Conservation (phyloP, 1,140 invertebrate genomes). For the Gonatopus flavifemur region DNA sequence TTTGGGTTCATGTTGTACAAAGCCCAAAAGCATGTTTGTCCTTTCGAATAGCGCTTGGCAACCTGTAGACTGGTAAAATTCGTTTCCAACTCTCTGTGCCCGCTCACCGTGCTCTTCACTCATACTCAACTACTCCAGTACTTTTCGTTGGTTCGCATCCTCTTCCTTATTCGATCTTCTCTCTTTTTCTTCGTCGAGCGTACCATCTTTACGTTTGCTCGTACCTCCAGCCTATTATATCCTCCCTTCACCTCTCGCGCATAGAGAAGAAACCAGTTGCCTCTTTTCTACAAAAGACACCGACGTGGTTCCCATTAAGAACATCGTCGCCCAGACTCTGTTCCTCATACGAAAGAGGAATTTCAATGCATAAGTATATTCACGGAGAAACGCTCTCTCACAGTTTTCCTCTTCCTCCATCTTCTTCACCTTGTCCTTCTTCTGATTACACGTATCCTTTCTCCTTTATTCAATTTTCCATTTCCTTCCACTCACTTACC, state of each 20-base stretch:
- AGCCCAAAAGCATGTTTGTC: constrained; percentile 25
- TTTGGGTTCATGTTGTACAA: too few species aligned
- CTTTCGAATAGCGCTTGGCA: constrained; percentile 27
- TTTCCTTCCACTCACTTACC: too few species aligned
- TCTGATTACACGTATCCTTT: constrained; percentile 5
- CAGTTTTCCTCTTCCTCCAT: constrained; percentile 6
- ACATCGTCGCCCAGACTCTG: too few species aligned
- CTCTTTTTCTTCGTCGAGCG: background rate
- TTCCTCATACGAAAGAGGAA: constrained; percentile 12
- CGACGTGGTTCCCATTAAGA: constrained; percentile 4
- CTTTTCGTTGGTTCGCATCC: background rate
- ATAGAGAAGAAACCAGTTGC: constrained; percentile 13
- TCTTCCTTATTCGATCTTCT: constrained; percentile 5
- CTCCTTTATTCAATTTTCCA: constrained; percentile 3
- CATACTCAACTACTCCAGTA: constrained; percentile 34
- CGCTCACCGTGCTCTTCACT: constrained; percentile 14
- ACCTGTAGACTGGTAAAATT: constrained; percentile 26
- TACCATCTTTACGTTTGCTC: background rate
- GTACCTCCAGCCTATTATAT: constrained; percentile 1
- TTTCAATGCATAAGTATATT: constrained; percentile 28
- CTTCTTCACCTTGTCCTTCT: background rate
- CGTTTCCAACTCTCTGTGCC: constrained; percentile 24
- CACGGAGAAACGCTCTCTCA: constrained; percentile 8
- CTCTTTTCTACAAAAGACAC: constrained; percentile 10
- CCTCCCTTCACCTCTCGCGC: background rate